Evolutionary conservation across 2,113 vertebrate genomes (phyloP), one percentile per base, ranked within the genome.

Genomic region (Vimba vimba): DNA sequence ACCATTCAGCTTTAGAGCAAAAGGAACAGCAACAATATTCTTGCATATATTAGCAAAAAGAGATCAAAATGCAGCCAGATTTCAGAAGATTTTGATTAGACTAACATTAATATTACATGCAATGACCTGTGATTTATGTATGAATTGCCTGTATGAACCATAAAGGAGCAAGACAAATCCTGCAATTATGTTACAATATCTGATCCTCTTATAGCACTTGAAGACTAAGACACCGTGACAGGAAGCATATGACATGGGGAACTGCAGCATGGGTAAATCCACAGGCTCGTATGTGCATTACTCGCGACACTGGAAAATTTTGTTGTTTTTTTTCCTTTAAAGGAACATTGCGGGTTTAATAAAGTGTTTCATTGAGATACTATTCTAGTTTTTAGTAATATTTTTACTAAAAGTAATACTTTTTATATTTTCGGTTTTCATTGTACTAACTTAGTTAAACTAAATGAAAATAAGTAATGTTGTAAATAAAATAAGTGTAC

Each of bases 181-280:
- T 74, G 39, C 75, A 79, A 64, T 87, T 84, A 87, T 55, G 71
- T 84, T 55, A 84, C 82, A 74, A 66, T 59, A 78, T 85, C 83
- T 85, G 47, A 85, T 87, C 60, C 80, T 83, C 80, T 78, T 68
- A 78, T 66, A 50, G 66, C 76, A 79, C 30, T 77, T 73, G 55
- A 43, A 57, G 33, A 78, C 50, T 78, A 78, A 78, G 75, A 57
- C 75, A 57, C 4, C 21, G 19, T 79, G 77, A 79, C 77, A 39
- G 77, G 50, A 77, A 21, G 75, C 47, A 52, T 11, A 57, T 77
- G 47, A 55, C 50, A 55, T 15, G 33, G 60, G 25, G 77, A 79
- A 66, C 82, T 45, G 77, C 17, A 68, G 23, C n/a, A 60, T 66
- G 19, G 17, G 64, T 33, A 57, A 82, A 69, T 45, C 17, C n/a